phyloP scores from a whole-genome alignment of 2,888 invertebrate genomes.

The Charanyca ferruginea region DNA sequence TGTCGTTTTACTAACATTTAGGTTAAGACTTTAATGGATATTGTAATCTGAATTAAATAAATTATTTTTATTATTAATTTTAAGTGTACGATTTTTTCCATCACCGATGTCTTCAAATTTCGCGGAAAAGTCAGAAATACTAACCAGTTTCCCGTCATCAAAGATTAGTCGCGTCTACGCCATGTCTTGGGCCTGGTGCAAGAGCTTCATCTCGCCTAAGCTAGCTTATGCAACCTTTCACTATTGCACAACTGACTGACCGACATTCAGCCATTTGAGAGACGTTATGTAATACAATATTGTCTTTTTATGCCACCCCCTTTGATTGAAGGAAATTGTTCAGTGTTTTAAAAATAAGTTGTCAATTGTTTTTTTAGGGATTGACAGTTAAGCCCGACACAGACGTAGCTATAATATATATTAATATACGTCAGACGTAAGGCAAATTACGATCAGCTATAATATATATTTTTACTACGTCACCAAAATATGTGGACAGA shows the following conservation, averaged over 20 bases:
- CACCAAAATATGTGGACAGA: too few relatives aligned
- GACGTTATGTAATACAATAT: slow-evolving; percentile 80
- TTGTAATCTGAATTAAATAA: too few relatives aligned
- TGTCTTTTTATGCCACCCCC: slow-evolving; percentile 75
- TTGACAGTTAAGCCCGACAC: too few relatives aligned
- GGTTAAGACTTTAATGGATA: too few relatives aligned
- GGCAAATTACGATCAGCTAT: too few relatives aligned
- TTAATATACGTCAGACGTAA: too few relatives aligned
- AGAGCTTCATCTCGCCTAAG: slow-evolving; percentile 86
- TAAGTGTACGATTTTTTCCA: too few relatives aligned
- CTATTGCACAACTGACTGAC: slow-evolving; percentile 87
- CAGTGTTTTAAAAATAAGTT: slow-evolving; percentile 26
- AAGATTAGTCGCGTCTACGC: slow-evolving; percentile 41
- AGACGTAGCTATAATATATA: too few relatives aligned
- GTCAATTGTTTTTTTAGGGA: neutral
- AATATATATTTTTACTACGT: too few relatives aligned
- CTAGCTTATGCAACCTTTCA: slow-evolving; percentile 88
- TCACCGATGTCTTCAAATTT: too few relatives aligned
- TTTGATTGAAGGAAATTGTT: slow-evolving; percentile 63
- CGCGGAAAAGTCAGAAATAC: neutral
- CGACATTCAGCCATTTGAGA: slow-evolving; percentile 84
- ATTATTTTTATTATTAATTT: too few relatives aligned
- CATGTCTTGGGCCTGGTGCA: slow-evolving; percentile 62
- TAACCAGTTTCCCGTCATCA: slow-evolving; percentile 10
- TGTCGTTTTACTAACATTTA: too few relatives aligned